phyloP scores from a whole-genome alignment of 64 coral and sea anemone species.

The Dendrophyllia cribrosa region DNA sequence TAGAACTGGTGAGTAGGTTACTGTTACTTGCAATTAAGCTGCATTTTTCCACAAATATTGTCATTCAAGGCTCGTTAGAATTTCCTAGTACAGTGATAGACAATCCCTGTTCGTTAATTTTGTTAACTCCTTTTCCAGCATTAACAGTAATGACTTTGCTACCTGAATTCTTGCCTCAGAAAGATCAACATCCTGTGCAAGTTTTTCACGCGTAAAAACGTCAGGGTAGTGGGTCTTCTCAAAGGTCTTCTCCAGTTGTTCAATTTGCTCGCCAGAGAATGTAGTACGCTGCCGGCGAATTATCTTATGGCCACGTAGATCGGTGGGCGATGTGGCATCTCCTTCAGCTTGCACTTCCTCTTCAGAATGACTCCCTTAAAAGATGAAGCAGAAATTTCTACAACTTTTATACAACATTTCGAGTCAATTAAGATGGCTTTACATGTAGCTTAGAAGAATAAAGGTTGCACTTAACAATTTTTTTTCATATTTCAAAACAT shows the following conservation, averaged over 20 bases:
- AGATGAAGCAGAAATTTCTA: neutral
- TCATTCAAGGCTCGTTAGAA: neutral
- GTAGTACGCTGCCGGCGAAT: slow-evolving; percentile 78
- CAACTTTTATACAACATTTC: neutral
- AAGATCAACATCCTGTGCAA: slow-evolving; percentile 90
- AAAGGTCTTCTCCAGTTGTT: slow-evolving; percentile 94
- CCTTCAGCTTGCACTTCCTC: slow-evolving; percentile 78
- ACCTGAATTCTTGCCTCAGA: slow-evolving; percentile 99
- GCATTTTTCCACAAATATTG: neutral
- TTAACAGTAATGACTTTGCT: slow-evolving; percentile 95
- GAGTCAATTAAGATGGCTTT: too few species aligned
- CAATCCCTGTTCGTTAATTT: slow-evolving; percentile 38
- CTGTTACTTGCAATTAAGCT: neutral
- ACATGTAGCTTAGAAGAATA: too few species aligned
- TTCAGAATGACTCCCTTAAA: slow-evolving; percentile 85
- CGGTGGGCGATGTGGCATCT: slow-evolving; percentile 71
- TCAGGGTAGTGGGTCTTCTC: slow-evolving; percentile 98
- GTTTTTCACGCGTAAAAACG: slow-evolving; percentile 93
- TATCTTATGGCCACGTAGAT: slow-evolving; percentile 68
- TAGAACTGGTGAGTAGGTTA: neutral
- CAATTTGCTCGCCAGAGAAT: slow-evolving; percentile 98
- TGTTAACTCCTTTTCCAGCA: slow-evolving; percentile 81
- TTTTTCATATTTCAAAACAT: too few species aligned
- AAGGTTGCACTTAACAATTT: too few species aligned
- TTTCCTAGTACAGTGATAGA: slow-evolving; percentile 4